Conservation (phyloP, 2,797 vertebrate genomes). For the Takifugu ocellatus region DNA sequence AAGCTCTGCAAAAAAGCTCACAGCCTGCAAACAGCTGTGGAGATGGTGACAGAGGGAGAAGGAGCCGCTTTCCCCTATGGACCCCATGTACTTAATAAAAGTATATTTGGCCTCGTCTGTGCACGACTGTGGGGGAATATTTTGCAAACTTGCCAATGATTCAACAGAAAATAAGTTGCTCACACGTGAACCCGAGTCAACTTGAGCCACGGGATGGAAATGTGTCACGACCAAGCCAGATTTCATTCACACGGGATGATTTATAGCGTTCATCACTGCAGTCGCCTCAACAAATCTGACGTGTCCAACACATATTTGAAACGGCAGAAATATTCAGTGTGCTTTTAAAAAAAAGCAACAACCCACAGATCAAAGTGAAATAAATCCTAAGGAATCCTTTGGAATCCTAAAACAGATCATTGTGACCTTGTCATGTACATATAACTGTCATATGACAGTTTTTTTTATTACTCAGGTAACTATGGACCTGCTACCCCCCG, state of each 20-base stretch:
- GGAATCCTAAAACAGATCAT: conserved; percentile 7
- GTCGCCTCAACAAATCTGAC: conserved; percentile 16
- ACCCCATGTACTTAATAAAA: conserved; percentile 71
- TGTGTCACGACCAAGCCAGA: too few relatives aligned
- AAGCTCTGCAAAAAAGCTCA: conserved; percentile 67
- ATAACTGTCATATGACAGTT: conserved; percentile 1
- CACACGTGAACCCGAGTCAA: conserved; percentile 36
- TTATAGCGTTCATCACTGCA: conserved; percentile 49
- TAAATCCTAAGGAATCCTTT: conserved; percentile 6
- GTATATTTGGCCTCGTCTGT: conserved; percentile 64
- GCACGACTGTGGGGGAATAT: conserved; percentile 62
- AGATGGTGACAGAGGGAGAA: conserved; percentile 40
- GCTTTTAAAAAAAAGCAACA: conserved; percentile 3
- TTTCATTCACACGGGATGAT: conserved; percentile 48
- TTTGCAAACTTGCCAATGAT: conserved; percentile 59
- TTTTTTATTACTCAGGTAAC: too few relatives aligned
- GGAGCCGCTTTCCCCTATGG: conserved; percentile 63
- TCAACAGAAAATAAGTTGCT: conserved; percentile 50
- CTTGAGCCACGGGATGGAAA: conserved; percentile 15
- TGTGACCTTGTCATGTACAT: neutral
- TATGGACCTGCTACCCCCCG: conserved; percentile 12
- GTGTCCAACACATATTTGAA: neutral
- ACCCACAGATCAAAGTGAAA: conserved; percentile 18
- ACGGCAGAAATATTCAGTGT: neutral
- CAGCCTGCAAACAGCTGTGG: conserved; percentile 71